These are phyloP conservation scores for Brachyhypopomus gauderio DNA, from an alignment of 2,113 vertebrate genomes.

Conservation along the genomic window DNA sequence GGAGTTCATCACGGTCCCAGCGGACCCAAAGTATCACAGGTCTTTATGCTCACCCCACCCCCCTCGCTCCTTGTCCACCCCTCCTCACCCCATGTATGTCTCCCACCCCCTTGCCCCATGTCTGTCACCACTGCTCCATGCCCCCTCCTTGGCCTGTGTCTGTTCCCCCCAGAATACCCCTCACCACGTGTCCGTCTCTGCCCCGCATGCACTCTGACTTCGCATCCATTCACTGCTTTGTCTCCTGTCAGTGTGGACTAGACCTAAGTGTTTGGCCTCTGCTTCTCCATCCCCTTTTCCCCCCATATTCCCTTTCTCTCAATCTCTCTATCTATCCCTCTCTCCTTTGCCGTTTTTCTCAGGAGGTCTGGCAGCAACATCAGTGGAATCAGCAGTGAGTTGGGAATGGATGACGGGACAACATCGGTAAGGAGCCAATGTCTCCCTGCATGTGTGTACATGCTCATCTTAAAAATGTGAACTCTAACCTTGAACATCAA, in stretches of 20 bases:
- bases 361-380: slow-evolving; percentile 95
- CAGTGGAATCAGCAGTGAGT: slow-evolving; percentile 91
- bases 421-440: slow-evolving; percentile 69
- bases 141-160: neutral
- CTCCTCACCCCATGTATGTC: too few relatives aligned
- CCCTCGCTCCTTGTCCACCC: too few relatives aligned
- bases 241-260: slow-evolving; percentile 36
- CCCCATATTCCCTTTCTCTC: neutral
- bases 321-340: neutral
- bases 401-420: slow-evolving; percentile 86
- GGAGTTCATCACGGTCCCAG: slow-evolving; percentile 88
- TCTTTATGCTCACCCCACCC: slow-evolving; percentile 68
- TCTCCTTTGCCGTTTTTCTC: slow-evolving; percentile 16
- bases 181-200: too few relatives aligned
- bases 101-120: too few relatives aligned
- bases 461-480: neutral
- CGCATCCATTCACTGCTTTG: neutral
- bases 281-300: neutral
- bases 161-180: too few relatives aligned
- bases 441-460: neutral
- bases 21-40: slow-evolving; percentile 90
- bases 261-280: slow-evolving; percentile 55
- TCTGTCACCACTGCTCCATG: too few relatives aligned
- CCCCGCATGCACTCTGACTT: neutral
- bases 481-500: too few relatives aligned